Evolutionary conservation across 1,140 invertebrate species (phyloP), one percentile per base, ranked within the genome.

Genomic region (Lepidostoma basale): DNA sequence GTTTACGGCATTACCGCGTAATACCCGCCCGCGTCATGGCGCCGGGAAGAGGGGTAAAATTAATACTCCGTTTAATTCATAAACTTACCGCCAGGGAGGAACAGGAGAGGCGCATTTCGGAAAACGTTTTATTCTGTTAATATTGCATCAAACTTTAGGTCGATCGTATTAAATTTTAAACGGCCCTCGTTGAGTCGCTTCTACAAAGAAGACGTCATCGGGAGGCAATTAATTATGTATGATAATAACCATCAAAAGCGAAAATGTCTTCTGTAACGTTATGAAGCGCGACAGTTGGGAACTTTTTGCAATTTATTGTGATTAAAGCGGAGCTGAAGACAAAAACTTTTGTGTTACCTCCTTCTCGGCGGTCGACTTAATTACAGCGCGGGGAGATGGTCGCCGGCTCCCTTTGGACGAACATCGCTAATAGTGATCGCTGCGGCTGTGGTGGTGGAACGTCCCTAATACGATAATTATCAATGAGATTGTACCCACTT

Each of bases 1-100:
- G 70, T 72, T 72, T 72, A 72, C 59, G 70, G 70, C 59, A 72
- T 72, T 69, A 72, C 67, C 45, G 66, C 66, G 45, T 72, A 68
- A 72, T 72, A 72, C 66, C 63, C 67, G 40, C 59, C 44, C 33
- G 39, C 58, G 60, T 47, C 68, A 52, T 23, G 39, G 36, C 62
- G 54, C 18, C 67, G 26, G 56, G 33, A 49, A 56, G 52, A 40
- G 49, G 54, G 56, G 26, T 59, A 54, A 68, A 72, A 68, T 72
- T 68, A 72, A 72, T 72, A 64, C 70, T 45, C 22, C 36, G 47
- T 59, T 67, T 60, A 44, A 63, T 68, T 62, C 44, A 58, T 63
- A 72, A 68, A 67, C 47, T 60, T 44, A 30, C 45, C 20, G 62
- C n/a, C 18, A 14, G 23, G 26, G 42, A 25, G 18, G n/a, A 30